Conservation (phyloP, 2,797 vertebrate genomes). For the Rhabdophis nuchalis region DNA sequence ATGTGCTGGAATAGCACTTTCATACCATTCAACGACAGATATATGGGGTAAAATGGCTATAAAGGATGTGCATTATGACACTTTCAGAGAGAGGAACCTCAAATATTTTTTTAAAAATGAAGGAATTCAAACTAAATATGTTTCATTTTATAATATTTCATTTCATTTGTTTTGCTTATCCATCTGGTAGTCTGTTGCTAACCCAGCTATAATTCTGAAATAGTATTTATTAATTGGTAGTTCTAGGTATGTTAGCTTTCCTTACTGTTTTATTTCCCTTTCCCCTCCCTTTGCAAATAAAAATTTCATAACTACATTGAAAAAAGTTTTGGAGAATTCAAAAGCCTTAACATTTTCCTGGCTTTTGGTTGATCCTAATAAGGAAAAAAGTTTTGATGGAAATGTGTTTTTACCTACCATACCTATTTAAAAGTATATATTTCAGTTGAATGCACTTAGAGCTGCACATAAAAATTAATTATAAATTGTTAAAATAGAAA, state of each 20-base stretch:
- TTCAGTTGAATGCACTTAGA: slow-evolving; percentile 28
- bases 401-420: background rate
- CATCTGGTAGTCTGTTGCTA: background rate
- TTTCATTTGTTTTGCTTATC: background rate
- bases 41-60: background rate
- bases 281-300: background rate
- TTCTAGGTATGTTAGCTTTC: background rate
- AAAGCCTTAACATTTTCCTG: background rate
- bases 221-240: background rate
- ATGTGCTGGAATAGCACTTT: background rate
- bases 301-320: background rate
- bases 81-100: background rate
- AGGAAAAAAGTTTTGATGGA: background rate
- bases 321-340: background rate
- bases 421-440: background rate
- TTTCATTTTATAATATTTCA: background rate
- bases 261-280: background rate
- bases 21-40: background rate
- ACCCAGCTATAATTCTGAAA: background rate
- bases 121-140: background rate
- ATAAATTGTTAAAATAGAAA: slow-evolving; percentile 20
- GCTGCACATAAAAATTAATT: slow-evolving; percentile 1
- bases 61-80: background rate
- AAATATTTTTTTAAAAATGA: background rate
- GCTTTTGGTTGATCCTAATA: background rate